phyloP scores from a whole-genome alignment of 2,113 vertebrate genomes.

The Rynchops niger region DNA sequence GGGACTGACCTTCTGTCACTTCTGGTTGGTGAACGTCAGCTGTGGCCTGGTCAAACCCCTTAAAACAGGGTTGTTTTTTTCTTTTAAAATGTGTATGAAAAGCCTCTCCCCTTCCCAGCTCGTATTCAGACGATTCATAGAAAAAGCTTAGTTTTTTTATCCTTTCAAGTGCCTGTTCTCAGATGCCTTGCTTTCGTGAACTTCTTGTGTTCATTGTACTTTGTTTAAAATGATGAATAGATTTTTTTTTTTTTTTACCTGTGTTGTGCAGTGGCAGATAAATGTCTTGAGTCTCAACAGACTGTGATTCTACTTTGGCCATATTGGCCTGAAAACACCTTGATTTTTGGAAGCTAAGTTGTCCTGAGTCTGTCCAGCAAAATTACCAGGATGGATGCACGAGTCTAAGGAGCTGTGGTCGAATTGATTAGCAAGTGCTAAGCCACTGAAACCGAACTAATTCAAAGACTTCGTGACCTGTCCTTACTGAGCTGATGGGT shows the following conservation, averaged over 20 bases:
- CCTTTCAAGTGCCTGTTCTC: not conserved
- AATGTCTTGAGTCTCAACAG: not conserved
- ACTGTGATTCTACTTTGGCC: constrained; percentile 4
- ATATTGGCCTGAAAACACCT: constrained; percentile 27
- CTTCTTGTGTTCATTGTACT: not conserved
- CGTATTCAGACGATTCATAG: not conserved
- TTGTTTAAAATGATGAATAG: not conserved
- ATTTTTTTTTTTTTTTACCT: not conserved
- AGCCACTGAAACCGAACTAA: not conserved
- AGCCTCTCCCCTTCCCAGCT: not conserved
- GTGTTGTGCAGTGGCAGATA: not conserved
- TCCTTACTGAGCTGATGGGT: not conserved
- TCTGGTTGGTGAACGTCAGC: not conserved
- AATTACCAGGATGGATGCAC: not conserved
- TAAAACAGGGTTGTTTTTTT: not conserved
- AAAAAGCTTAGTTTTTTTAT: not conserved
- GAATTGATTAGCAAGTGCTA: not conserved
- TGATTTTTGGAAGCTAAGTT: not conserved
- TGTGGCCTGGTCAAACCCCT: not conserved
- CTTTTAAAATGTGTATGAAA: not conserved
- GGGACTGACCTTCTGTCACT: not conserved
- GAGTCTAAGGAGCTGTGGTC: not conserved
- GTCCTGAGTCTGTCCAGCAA: not conserved
- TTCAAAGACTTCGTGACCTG: not conserved
- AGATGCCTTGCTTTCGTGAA: not conserved